Percentiles rank a stretch among this genome's conserved stretches.
phyloP scores from a whole-genome alignment of 2,888 invertebrate genomes.

The Timandra comae region DNA sequence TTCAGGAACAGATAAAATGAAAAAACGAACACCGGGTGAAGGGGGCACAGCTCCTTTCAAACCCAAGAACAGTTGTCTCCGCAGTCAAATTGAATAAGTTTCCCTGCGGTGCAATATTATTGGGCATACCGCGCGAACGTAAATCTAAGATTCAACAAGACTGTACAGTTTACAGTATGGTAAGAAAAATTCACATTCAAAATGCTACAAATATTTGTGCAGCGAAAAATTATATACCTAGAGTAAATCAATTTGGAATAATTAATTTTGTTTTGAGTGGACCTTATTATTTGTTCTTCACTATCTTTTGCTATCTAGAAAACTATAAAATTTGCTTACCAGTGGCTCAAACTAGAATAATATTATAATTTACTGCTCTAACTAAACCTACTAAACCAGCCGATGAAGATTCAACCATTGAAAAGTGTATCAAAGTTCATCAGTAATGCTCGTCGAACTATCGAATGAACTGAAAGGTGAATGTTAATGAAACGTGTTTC shows the following conservation, averaged over 20 bases:
- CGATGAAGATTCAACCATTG: too few species aligned
- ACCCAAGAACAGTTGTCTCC: slow-evolving; percentile 62
- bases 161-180: too few species aligned
- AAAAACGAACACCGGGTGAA: slow-evolving; percentile 47
- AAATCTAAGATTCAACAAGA: slow-evolving; percentile 6
- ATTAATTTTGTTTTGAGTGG: background rate
- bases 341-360: too few species aligned
- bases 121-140: slow-evolving; percentile 12
- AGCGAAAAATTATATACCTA: too few species aligned
- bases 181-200: too few species aligned
- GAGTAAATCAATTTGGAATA: too few species aligned
- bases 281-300: background rate
- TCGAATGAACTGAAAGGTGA: slow-evolving; percentile 24
- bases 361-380: too few species aligned
- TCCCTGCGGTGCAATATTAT: slow-evolving; percentile 55
- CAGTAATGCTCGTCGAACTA: slow-evolving; percentile 1
- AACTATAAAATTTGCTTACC: too few species aligned
- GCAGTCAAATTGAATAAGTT: slow-evolving; percentile 70
- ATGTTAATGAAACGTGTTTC: slow-evolving; percentile 45
- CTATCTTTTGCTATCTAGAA: too few species aligned
- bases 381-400: too few species aligned
- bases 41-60: slow-evolving; percentile 57
- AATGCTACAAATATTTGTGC: too few species aligned
- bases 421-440: slow-evolving; percentile 9
- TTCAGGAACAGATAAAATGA: slow-evolving; percentile 57